Percentiles rank a stretch among this genome's conserved stretches.
phyloP scores from a whole-genome alignment of 2,797 vertebrate species.

The Sebastolobus alascanus region DNA sequence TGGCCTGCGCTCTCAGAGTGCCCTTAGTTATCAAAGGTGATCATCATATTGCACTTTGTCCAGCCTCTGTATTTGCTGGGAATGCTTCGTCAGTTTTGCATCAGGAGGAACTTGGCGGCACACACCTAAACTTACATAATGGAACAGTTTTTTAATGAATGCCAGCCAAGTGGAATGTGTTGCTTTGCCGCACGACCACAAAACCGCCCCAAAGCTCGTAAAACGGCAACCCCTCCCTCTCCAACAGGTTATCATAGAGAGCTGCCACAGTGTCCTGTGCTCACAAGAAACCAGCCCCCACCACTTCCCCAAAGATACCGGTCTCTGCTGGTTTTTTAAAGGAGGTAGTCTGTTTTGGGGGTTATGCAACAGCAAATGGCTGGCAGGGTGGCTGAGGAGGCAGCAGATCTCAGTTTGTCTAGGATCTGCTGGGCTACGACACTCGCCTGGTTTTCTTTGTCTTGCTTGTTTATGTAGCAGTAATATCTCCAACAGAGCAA shows the following conservation, averaged over 20 bases:
- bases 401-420: slow-evolving; percentile 3
- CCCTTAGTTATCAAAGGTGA: neutral
- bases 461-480: neutral
- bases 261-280: slow-evolving; percentile 18
- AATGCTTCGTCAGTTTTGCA: neutral
- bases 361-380: slow-evolving; percentile 52
- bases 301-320: slow-evolving; percentile 39
- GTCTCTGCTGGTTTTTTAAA: slow-evolving; percentile 48
- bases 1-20: neutral
- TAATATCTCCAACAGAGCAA: neutral
- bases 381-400: slow-evolving; percentile 2
- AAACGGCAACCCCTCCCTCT: slow-evolving; percentile 13
- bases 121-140: slow-evolving; percentile 33
- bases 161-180: slow-evolving; percentile 30
- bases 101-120: neutral
- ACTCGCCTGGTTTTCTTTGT: neutral
- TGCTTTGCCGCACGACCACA: slow-evolving; percentile 10
- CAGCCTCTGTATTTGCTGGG: neutral
- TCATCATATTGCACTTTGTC: too few species aligned
- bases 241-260: slow-evolving; percentile 28
- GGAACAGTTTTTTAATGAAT: slow-evolving; percentile 18
- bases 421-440: neutral
- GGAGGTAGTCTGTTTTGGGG: slow-evolving; percentile 22
- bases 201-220: slow-evolving; percentile 15
- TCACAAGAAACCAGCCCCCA: slow-evolving; percentile 28